A percentile compares a stretch with the other conserved stretches of the same genome.
Evolutionary conservation across 1,140 invertebrate genomes (phyloP).

Genomic region (Bombus confusus): DNA sequence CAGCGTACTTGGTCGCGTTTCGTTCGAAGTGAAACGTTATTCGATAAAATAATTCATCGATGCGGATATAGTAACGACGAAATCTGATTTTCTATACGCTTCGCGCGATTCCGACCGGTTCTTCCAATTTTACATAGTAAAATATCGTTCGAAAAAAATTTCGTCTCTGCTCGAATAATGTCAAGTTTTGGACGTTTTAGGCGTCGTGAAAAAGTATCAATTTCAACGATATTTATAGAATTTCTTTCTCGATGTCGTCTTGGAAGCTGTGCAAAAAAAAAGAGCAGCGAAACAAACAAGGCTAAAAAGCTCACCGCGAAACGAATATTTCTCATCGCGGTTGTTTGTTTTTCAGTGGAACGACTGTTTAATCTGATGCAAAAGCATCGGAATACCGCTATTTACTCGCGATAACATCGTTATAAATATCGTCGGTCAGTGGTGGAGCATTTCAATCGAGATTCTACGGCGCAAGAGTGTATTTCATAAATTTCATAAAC

Average conservation of each 20-base stretch:
- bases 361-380: neutral
- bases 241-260: neutral
- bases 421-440: neutral
- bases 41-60: neutral
- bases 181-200: no score
- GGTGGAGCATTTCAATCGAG: neutral
- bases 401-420: neutral
- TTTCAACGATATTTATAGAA: neutral
- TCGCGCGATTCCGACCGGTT: neutral
- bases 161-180: neutral
- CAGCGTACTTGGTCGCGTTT: neutral
- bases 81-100: neutral
- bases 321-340: neutral
- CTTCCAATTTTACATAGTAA: neutral
- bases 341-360: neutral
- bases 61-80: neutral
- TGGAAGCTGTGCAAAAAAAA: neutral
- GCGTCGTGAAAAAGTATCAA: neutral
- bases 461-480: neutral
- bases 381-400: neutral
- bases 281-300: neutral
- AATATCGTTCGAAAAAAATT: no score
- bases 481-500: neutral
- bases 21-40: neutral
- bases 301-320: conserved; percentile 1